These are phyloP conservation scores for Drosophila glabriapex DNA, from an alignment of 2,888 invertebrate species.

Conservation along the genomic window DNA sequence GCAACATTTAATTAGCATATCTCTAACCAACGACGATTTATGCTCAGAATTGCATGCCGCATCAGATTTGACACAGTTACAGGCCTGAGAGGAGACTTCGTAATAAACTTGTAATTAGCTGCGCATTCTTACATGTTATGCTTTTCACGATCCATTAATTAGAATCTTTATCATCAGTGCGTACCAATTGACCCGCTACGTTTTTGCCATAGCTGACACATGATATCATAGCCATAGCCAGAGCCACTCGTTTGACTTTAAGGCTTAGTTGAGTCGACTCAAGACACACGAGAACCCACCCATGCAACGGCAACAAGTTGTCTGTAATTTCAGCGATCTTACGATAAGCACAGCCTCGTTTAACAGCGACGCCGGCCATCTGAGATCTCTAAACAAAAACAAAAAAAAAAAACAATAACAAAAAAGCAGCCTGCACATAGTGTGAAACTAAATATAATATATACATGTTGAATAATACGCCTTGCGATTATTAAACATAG, in stretches of 20 bases:
- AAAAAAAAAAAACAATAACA: constrained; percentile 2
- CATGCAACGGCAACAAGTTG: constrained; percentile 8
- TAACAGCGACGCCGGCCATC: constrained; percentile 24
- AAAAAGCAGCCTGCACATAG: constrained; percentile 1
- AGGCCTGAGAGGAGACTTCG: neutral
- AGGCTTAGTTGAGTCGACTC: constrained; percentile 4
- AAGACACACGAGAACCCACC: constrained; percentile 8
- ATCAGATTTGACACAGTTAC: constrained; percentile 4
- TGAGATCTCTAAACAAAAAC: constrained; percentile 40
- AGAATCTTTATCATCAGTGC: constrained; percentile 35
- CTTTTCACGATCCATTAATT: constrained; percentile 36
- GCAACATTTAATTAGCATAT: constrained; percentile 1
- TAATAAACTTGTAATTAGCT: constrained; percentile 6
- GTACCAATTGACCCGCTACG: constrained; percentile 32
- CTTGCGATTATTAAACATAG: constrained; percentile 12
- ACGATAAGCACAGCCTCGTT: constrained; percentile 34
- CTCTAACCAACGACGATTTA: neutral
- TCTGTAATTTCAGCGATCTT: constrained; percentile 32
- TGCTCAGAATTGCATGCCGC: neutral
- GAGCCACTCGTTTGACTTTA: constrained; percentile 10
- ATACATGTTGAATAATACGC: constrained; percentile 1
- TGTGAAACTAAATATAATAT: constrained; percentile 13
- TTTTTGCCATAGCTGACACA: constrained; percentile 35
- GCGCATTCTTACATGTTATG: constrained; percentile 8
- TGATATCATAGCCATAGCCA: constrained; percentile 46